Base-by-base conservation (phyloP, 2,888 invertebrate species). In the Dolomedes plantarius region DNA sequence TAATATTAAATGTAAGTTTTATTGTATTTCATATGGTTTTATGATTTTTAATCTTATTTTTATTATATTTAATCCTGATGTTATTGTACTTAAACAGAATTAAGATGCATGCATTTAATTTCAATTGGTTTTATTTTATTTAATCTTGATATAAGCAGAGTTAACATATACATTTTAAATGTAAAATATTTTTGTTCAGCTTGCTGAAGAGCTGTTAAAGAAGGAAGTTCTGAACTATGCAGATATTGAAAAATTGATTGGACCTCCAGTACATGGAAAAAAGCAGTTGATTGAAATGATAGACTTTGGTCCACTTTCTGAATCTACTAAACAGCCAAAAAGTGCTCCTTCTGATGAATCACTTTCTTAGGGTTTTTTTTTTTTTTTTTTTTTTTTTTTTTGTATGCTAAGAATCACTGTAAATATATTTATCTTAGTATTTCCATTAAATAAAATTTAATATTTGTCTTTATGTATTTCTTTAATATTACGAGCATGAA, bases 181-280 rank as follows among this genome's bases (percentile, higher is more conserved):
- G 7, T 69, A 29, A n/a, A n/a, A 65, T 71, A 6, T 50, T 65
- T 81, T 64, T 32, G 82, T 89, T 72, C 75, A 91, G 91, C 79
- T 91, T 39, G 92, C 93, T 0, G 90, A 91, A 80, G 91, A 90
- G 1, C 89, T 93, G 29, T 87, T 93, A 62, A 91, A 92, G 87
- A 90, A 90, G 65, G 93, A 93, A 90, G 91, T 91, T 1, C 88
- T 93, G 36, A 90, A 90, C 28, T 92, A 92, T 90, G 90, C 90
- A 46, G 96, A 99, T 90, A 95, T 99, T 1, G 95, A 96, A 90
- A 91, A 92, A 9, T 93, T 99, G 69, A 94, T 99, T 88, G 99
- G 99, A 0, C 96, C 97, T 0, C 98, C 98, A 0, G 95, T 96
- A 0, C 94, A 93, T 90, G 95, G 95, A 0, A 90, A 91, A 32